Evolutionary conservation across 2,113 vertebrate species (phyloP), one percentile per base, ranked within the genome.

Genomic region (Atlantisia rogersi): DNA sequence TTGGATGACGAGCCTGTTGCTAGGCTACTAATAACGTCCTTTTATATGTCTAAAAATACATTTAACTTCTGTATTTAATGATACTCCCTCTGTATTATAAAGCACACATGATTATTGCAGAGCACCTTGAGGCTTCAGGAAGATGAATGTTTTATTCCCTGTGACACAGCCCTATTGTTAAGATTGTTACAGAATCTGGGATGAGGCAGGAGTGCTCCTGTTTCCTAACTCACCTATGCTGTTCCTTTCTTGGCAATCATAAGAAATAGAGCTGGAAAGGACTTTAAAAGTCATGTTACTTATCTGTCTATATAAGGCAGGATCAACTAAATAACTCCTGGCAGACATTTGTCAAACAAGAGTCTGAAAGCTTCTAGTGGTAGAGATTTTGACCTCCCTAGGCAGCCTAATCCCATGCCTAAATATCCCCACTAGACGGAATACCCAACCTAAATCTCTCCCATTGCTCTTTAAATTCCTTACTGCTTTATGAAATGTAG

Each of bases 1-100:
- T 67, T 85, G 67, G 67, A 91, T 91, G 91, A 94, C 6, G 71
- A 94, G 75, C 58, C 79, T 81, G 96, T 97, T 96, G 95, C 96
- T 95, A 97, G 60, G 96, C 67, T 93, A 94, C 96, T 91, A 94
- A 95, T 44, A 85, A 89, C 63, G 55, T 58, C 31, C 50, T 79
- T 91, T 95, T 79, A 65, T 82, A 48, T 58, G 37, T 85, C 94
- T 95, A 96, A 96, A 95, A 96, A 94, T 96, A 96, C 11, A 86
- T 88, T 90, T 86, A 80, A 92, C 79, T 91, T 88, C 37, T 88
- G 46, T 56, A 59, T 88, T 86, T 95, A 94, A 86, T 83, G 68
- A 67, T 86, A 24, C 14, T 71, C 77, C 39, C 39, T 92, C 64
- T 83, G 42, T 55, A 60, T 75, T 83, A 64, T 56, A 75, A 95